Evolutionary conservation across 2,888 invertebrate species (phyloP).

Genomic region (Drosophila recens): DNA sequence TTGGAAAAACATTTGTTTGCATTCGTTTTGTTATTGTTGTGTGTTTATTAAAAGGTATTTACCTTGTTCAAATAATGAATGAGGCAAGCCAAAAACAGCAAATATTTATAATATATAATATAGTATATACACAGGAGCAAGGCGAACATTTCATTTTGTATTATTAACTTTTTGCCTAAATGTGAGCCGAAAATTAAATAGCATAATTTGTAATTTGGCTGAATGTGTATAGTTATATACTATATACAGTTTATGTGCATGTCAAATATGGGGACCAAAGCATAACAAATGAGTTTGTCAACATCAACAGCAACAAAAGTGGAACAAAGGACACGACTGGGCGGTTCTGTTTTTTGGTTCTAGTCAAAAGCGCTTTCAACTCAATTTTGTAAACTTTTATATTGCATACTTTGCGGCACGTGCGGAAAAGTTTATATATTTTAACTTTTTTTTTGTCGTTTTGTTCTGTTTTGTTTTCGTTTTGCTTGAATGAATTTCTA

Average conservation of each 20-base stretch:
- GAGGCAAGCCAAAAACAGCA: conserved; percentile 45
- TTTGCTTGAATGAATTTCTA: conserved; percentile 32
- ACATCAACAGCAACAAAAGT: conserved; percentile 35
- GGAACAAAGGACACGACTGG: conserved; percentile 31
- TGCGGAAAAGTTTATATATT: conserved; percentile 27
- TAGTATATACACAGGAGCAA: conserved; percentile 33
- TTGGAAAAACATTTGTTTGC: conserved; percentile 8
- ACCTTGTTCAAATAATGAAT: conserved; percentile 46
- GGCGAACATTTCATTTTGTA: conserved; percentile 46
- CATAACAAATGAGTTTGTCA: conserved; percentile 56
- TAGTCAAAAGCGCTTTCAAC: conserved; percentile 41
- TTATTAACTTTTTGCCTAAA: conserved; percentile 52
- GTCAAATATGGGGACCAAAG: conserved; percentile 44
- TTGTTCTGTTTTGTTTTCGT: conserved; percentile 1
- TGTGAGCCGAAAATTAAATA: conserved; percentile 42
- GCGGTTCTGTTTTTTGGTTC: neutral
- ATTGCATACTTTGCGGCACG: conserved; percentile 52
- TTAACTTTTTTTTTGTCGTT: neutral
- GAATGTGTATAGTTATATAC: conserved; percentile 38
- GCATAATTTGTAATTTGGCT: conserved; percentile 58
- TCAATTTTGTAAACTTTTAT: conserved; percentile 52
- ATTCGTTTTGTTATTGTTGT: conserved; percentile 11
- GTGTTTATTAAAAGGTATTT: conserved; percentile 43
- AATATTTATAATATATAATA: conserved; percentile 45
- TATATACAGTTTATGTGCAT: conserved; percentile 18